Conservation (phyloP, 2,113 vertebrate species). For the Motacilla tschutschensis region DNA sequence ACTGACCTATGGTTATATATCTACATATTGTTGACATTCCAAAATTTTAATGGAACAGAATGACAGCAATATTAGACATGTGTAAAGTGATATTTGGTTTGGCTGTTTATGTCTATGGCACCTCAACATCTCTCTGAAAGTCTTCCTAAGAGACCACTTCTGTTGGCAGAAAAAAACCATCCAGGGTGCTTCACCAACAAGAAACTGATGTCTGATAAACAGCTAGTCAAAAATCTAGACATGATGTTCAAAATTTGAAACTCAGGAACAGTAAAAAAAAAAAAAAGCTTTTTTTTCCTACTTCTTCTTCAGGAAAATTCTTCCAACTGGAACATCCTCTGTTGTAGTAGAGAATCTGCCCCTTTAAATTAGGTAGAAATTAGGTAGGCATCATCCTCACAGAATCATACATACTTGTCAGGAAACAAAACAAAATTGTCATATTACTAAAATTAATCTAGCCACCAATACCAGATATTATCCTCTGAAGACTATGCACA, state of each 20-base stretch:
- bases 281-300: not conserved
- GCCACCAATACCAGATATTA: not conserved
- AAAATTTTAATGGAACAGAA: not conserved
- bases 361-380: no score
- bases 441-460: not conserved
- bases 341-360: not conserved
- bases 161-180: not conserved
- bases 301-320: not conserved
- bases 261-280: not conserved
- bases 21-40: not conserved
- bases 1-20: not conserved
- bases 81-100: not conserved
- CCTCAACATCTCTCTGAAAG: not conserved
- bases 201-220: not conserved
- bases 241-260: not conserved
- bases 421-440: not conserved
- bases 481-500: not conserved
- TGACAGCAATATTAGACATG: not conserved
- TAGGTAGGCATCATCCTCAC: not conserved
- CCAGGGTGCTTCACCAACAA: not conserved
- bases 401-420: not conserved
- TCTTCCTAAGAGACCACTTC: not conserved
- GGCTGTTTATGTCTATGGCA: not conserved
- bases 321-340: not conserved
- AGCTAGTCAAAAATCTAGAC: not conserved